phyloP scores from a whole-genome alignment of 2,113 vertebrate genomes.

The Crypturellus undulatus region DNA sequence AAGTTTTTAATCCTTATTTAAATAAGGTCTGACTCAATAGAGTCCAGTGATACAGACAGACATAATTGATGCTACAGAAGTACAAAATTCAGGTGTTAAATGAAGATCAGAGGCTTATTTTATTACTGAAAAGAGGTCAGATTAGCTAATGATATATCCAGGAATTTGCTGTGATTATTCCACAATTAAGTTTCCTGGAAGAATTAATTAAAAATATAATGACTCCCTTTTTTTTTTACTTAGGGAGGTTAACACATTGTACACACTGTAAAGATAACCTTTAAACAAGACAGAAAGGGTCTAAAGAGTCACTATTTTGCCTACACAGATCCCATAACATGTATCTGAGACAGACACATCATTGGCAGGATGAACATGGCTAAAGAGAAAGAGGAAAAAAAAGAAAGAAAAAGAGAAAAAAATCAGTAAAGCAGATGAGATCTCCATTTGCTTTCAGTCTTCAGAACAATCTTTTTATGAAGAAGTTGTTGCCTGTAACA shows the following conservation, averaged over 20 bases:
- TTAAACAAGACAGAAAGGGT: background rate
- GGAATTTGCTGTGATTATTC: background rate
- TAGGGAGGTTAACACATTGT: background rate
- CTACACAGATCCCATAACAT: background rate
- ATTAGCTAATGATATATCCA: background rate
- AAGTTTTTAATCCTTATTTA: conserved; percentile 31
- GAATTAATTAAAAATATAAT: conserved; percentile 14
- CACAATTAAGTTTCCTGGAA: background rate
- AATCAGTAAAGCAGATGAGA: background rate
- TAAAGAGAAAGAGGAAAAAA: background rate
- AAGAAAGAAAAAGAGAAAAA: background rate
- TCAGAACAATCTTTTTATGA: background rate
- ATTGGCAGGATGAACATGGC: background rate
- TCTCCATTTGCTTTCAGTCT: background rate
- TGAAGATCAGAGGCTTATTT: conserved; percentile 17
- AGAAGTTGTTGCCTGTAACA: background rate
- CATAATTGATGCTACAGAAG: background rate
- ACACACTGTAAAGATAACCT: background rate
- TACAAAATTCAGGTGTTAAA: background rate
- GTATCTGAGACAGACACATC: background rate
- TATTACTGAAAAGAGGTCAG: conserved; percentile 5
- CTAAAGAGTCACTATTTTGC: background rate
- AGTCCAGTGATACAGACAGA: conserved; percentile 2
- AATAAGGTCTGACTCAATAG: conserved; percentile 21
- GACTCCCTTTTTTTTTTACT: background rate